Evolutionary conservation across 2,797 vertebrate genomes (phyloP), one percentile per base, ranked within the genome.

Genomic region (Podargus strigoides): DNA sequence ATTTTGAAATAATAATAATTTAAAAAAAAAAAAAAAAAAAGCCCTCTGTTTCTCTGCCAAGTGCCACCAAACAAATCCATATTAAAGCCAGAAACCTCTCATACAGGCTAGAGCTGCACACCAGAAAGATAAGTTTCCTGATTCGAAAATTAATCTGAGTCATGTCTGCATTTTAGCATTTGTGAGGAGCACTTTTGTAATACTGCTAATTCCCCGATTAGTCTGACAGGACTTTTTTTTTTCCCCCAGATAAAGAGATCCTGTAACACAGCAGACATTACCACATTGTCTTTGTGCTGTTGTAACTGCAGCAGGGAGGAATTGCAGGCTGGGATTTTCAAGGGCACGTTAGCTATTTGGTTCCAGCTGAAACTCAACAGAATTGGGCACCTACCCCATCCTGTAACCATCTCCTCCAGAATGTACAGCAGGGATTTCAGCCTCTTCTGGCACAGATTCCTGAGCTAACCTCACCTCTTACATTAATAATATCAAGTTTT

Each of bases 141-240:
- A 96, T 96, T 72, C 95, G 94, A 96, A 95, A 94, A 94, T 94
- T 84, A 93, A 96, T 97, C 95, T 96, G 95, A 97, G 95, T 96
- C 96, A 97, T 97, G 95, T 96, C 94, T 97, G 91, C 86, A 67
- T 95, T 95, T 96, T 75, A 93, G 82, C 74, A 67, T 88, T 95
- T 95, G 93, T 91, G 94, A 96, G 95, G 91, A 96, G 77, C 74
- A 93, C 94, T 95, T 97, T 93, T 96, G 95, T 96, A 94, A 87
- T 74, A 49, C 91, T 93, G 87, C 64, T 94, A 94, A 95, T 94
- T 95, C 95, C 93, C 94, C 90, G 91, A 96, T 96, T 94, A 95
- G 80, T 85, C 95, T 95, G 87, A 96, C 93, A 88, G 93, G 78
- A 90, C 52, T 78, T 87, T 80, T 72, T 52, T 52, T 59, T 30